These are phyloP conservation scores for Peromyscus nudipes DNA, from an alignment of 2,797 vertebrate genomes.

Conservation along the genomic window DNA sequence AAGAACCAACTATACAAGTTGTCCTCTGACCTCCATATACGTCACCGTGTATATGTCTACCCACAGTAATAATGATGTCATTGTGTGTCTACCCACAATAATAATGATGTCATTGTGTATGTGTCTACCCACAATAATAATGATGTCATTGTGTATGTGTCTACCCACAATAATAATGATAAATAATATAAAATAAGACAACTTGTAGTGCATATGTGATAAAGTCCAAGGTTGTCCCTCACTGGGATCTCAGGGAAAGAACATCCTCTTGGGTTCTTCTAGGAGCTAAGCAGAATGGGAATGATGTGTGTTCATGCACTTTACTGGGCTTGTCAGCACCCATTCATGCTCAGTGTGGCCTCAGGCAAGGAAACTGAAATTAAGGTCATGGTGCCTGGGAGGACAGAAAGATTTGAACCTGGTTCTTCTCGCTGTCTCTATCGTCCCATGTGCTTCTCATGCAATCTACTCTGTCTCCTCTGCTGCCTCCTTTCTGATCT, in stretches of 20 bases:
- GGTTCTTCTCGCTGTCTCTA: not conserved
- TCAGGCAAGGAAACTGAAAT: not conserved
- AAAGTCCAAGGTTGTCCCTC: not conserved
- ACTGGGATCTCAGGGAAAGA: not conserved
- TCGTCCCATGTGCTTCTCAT: not conserved
- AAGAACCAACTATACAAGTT: not conserved
- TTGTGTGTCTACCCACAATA: too few species aligned
- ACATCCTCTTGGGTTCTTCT: not conserved
- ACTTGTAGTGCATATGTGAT: not conserved
- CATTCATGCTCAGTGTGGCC: not conserved
- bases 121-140: not conserved
- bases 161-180: not conserved
- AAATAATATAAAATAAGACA: not conserved
- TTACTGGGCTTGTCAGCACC: not conserved
- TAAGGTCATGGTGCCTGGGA: too few species aligned
- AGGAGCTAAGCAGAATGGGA: not conserved
- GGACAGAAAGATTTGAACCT: not conserved
- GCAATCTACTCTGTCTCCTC: not conserved
- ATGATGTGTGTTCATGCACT: fast-evolving
- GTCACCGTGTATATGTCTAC: not conserved
- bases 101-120: too few species aligned
- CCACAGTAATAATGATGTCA: not conserved
- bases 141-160: not conserved
- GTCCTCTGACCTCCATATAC: not conserved
- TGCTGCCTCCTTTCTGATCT: not conserved